Base-by-base conservation (phyloP, 2,888 invertebrate species). In the Syrphus vitripennis region DNA sequence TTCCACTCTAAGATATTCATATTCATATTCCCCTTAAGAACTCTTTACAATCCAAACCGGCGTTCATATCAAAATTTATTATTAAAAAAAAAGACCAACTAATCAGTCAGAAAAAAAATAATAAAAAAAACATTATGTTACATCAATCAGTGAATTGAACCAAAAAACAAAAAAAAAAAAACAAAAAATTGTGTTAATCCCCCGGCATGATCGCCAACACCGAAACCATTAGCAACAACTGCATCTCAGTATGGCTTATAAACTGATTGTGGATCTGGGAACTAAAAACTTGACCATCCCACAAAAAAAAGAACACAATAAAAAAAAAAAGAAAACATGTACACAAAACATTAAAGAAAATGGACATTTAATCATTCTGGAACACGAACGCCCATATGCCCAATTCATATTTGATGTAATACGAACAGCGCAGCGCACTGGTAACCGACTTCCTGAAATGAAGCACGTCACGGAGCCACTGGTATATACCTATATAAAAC, bases 101-200 rank as follows among this genome's bases (percentile, higher is more conserved):
- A 37, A 31, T 16, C 42, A 74, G 31, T 61, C 45, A 55, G 50
- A 14, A 71, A 26, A 53, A 40, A 1, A 31, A 19, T 4, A 59
- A 29, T n/a, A 29, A 2, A 63, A 65, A 40, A 84, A 40, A 86
- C 78, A 82, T 72, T 82, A 48, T 77, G 86, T 82, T 74, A 86
- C 82, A 86, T 86, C 86, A 82, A 82, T 86, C 86, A 86, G 86
- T 70, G n/a, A 82, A 77, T 78, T 70, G 86, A 86, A 78, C 78
- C 63, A 76, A 34, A 61, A 34, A 29, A 9, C 3, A 57, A n/a
- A 37, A 21, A 14, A 24, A 40, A 7, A 40, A 24, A 37, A 37
- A 61, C n/a, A 48, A 55, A 53, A 77, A 72, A 19, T 50, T 53
- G 55, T 45, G 57, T 69, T 76, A 80, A 76, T 76, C 55, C 53